Evolutionary conservation across 2,113 vertebrate genomes (phyloP).

Genomic region (Pristiophorus japonicus): DNA sequence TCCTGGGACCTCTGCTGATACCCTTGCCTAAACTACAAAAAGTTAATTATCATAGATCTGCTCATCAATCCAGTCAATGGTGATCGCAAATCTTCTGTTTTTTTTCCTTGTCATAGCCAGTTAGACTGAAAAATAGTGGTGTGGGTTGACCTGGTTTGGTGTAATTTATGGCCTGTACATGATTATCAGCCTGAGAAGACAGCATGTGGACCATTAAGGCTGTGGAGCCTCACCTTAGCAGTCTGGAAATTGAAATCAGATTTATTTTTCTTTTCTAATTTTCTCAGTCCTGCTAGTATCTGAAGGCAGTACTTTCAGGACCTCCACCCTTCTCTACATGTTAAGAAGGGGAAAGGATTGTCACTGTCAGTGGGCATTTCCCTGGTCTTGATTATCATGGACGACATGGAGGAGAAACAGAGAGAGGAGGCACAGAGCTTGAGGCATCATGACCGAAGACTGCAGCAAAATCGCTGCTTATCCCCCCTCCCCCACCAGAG

Average conservation of each 20-base stretch:
- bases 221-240: not conserved
- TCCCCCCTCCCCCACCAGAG: not conserved
- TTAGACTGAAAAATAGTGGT: not conserved
- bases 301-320: not conserved
- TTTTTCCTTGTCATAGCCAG: not conserved
- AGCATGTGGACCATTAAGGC: not conserved
- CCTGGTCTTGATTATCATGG: not conserved
- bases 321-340: not conserved
- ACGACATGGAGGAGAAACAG: not conserved
- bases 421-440: not conserved
- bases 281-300: not conserved
- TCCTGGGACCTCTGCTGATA: not conserved
- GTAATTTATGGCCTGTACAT: no score
- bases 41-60: not conserved
- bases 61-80: not conserved
- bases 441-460: not conserved
- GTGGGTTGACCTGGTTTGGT: not conserved
- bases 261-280: not conserved
- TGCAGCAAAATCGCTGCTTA: not conserved
- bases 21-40: not conserved
- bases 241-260: not conserved
- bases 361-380: not conserved
- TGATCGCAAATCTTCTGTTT: not conserved
- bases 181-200: not conserved
- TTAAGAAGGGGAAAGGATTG: not conserved